Evolutionary conservation across 2,113 vertebrate genomes (phyloP).

Genomic region (Antechinus flavipes): DNA sequence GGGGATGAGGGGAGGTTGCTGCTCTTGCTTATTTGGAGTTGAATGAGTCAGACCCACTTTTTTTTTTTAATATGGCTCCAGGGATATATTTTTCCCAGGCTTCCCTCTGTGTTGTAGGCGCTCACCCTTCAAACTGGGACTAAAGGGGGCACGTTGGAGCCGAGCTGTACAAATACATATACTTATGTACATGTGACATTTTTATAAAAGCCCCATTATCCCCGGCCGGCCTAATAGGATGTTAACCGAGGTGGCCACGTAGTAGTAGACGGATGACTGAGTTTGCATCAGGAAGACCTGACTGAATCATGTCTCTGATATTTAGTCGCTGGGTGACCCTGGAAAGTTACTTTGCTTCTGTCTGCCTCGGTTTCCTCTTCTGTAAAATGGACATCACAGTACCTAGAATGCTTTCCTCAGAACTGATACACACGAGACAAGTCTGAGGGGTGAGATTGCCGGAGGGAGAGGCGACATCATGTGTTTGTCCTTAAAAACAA

Average conservation of each 20-base stretch:
- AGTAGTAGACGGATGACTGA: background rate
- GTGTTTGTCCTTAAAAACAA: background rate
- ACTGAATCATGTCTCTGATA: background rate
- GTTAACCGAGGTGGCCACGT: background rate
- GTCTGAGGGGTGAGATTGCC: background rate
- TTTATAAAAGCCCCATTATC: background rate
- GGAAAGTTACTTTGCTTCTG: background rate
- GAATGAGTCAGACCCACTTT: background rate
- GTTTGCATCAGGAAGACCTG: background rate
- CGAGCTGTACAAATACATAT: background rate
- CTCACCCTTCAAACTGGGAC: background rate
- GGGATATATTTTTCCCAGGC: background rate
- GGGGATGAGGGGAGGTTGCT: background rate
- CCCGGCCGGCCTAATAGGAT: background rate
- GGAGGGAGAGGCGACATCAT: background rate
- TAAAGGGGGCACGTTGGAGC: background rate
- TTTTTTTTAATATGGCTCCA: background rate
- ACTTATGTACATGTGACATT: no score
- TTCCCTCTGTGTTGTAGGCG: background rate
- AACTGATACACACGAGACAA: background rate
- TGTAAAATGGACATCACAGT: background rate
- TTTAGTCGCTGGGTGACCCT: background rate
- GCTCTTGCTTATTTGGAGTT: background rate
- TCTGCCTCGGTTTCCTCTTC: background rate
- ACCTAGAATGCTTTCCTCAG: background rate